Conservation (phyloP, 2,888 invertebrate genomes). For the Dryocosmus kuriphilus region DNA sequence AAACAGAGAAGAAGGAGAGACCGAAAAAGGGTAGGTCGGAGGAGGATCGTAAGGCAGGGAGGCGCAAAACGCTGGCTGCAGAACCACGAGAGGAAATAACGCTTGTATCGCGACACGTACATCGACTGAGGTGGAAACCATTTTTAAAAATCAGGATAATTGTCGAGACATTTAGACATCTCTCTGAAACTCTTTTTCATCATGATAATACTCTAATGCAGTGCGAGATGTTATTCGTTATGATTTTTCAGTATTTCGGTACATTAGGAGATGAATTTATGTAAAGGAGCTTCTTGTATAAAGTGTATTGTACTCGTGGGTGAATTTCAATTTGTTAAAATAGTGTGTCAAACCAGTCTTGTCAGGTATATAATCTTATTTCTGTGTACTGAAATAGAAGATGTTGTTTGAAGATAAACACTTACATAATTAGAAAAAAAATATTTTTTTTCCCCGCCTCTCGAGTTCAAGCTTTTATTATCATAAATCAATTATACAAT, state of each 20-base stretch:
- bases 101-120: slow-evolving; percentile 58
- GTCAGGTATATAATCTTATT: background rate
- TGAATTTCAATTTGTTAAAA: background rate
- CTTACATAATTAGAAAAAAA: too few species aligned
- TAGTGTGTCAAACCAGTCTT: background rate
- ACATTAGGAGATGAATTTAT: background rate
- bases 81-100: slow-evolving; percentile 54
- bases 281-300: background rate
- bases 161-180: slow-evolving; percentile 18
- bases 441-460: too few species aligned
- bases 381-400: background rate
- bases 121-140: slow-evolving; percentile 54
- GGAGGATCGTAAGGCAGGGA: slow-evolving; percentile 63
- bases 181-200: slow-evolving; percentile 11
- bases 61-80: slow-evolving; percentile 65
- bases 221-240: background rate
- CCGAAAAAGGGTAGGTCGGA: slow-evolving; percentile 53
- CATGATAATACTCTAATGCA: slow-evolving; percentile 9
- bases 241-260: background rate
- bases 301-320: background rate
- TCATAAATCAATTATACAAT: too few species aligned
- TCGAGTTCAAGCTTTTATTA: too few species aligned
- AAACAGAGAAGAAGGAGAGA: slow-evolving; percentile 47
- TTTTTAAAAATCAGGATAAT: slow-evolving; percentile 51
- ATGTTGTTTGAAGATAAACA: too few species aligned